A percentile compares a stretch with the other conserved stretches of the same genome.
phyloP scores from a whole-genome alignment of 2,113 vertebrate genomes.

The Ifrita kowaldi region DNA sequence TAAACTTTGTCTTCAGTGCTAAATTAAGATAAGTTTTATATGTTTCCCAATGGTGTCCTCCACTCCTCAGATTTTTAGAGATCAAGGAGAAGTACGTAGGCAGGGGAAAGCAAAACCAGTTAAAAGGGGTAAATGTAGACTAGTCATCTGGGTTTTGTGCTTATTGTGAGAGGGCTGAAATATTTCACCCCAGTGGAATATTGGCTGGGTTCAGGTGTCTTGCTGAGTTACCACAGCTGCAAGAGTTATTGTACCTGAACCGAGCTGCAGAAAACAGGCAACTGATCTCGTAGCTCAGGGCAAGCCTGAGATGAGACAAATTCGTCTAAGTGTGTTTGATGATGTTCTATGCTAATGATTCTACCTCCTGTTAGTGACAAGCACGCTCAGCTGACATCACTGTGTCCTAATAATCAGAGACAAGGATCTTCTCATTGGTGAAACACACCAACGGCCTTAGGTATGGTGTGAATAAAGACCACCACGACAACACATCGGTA shows the following conservation, averaged over 20 bases:
- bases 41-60: neutral
- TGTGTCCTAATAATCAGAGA: neutral
- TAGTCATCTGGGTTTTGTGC: neutral
- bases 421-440: neutral
- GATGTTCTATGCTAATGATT: neutral
- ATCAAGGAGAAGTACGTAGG: neutral
- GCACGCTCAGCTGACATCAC: neutral
- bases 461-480: neutral
- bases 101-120: neutral
- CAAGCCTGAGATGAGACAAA: neutral
- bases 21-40: neutral
- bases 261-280: neutral
- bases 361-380: neutral
- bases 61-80: neutral
- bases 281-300: neutral
- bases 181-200: neutral
- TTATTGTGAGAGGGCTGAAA: neutral
- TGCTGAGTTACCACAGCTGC: neutral
- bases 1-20: neutral
- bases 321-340: neutral
- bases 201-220: neutral
- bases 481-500: fast-evolving
- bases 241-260: neutral
- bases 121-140: neutral
- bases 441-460: neutral